Percentiles rank a stretch among this genome's conserved stretches.
phyloP scores from a whole-genome alignment of 2,113 vertebrate genomes.

The Triplophysa dalaica region DNA sequence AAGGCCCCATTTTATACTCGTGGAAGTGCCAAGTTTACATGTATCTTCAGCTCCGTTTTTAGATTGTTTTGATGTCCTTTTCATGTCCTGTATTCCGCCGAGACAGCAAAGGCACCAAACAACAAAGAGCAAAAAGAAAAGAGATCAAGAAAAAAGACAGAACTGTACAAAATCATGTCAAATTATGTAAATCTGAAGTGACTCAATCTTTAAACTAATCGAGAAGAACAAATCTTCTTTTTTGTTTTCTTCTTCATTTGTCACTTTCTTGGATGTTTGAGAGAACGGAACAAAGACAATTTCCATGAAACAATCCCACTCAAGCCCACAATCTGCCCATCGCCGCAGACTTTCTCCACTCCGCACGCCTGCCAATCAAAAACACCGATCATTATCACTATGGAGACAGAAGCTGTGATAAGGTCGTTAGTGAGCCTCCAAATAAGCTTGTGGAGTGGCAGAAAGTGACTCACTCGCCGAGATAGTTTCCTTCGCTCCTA shows the following conservation, averaged over 20 bases:
- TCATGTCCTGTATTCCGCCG: not conserved
- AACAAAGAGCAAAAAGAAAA: not conserved
- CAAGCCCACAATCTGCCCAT: constrained; percentile 46
- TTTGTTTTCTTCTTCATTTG: constrained; percentile 25
- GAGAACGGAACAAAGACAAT: constrained; percentile 7
- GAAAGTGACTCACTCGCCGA: constrained; percentile 20
- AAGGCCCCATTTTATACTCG: too few species aligned
- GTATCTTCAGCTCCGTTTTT: not conserved
- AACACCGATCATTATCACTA: constrained; percentile 35
- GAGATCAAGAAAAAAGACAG: not conserved
- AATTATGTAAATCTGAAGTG: constrained; percentile 23
- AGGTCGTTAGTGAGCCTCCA: constrained; percentile 15
- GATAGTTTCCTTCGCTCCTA: constrained; percentile 15
- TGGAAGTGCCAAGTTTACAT: not conserved
- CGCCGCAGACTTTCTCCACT: constrained; percentile 24
- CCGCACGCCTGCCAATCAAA: constrained; percentile 41
- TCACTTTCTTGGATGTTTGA: constrained; percentile 24
- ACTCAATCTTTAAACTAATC: constrained; percentile 32
- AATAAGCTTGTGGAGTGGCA: not conserved
- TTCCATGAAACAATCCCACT: constrained; percentile 45
- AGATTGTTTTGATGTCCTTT: not conserved
- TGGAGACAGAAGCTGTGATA: constrained; percentile 37
- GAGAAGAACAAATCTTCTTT: constrained; percentile 26
- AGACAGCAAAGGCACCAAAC: constrained; percentile 3
- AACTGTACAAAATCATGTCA: constrained; percentile 1